Evolutionary conservation across 1,140 invertebrate species (phyloP), one percentile per base, ranked within the genome.

Genomic region (Harpegnathos saltator): DNA sequence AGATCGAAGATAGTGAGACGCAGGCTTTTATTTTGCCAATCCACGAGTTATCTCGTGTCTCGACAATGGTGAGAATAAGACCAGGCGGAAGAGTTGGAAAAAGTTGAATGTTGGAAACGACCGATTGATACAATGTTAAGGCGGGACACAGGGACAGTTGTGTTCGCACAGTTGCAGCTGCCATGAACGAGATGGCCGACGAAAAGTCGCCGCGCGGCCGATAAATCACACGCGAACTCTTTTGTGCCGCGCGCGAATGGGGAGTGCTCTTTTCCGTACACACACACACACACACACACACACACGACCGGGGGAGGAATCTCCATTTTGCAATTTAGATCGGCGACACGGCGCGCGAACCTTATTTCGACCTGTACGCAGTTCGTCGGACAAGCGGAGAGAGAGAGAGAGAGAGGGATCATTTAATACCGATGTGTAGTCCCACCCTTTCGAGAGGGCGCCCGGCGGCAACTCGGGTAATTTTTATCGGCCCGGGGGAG

Each of bases 321-420:
- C 75, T 58, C 75, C 65, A 65, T 80, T 80, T 80, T 80, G 75
- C 75, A 80, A 80, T 80, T 80, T 80, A 80, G 65, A 80, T 80
- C 75, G 54, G 38, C 65, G 52, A 58, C 75, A 80, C 38, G 63
- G 63, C 22, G 33, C 63, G 33, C 75, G 75, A 80, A 58, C 75
- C 75, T 80, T 80, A 80, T 80, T 80, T 80, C 75, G 75, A 44
- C 52, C 26, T 56, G 75, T 80, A 58, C 75, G 58, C 65, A 29
- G 65, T 4, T 80, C 75, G 75, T 68, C 65, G 58, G 75, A 71
- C 65, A 71, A 80, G 33, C 61, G 44, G 17, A 3, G n/a, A 5
- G 19, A 38, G 33, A 69, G 19, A 26, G 17, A 3, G n/a, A 5
- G 19, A 38, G 33, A 69, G 19, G 54, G 33, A 69, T 29, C 69